phyloP scores from a whole-genome alignment of 2,113 vertebrate genomes.

The Rhombomys opimus region DNA sequence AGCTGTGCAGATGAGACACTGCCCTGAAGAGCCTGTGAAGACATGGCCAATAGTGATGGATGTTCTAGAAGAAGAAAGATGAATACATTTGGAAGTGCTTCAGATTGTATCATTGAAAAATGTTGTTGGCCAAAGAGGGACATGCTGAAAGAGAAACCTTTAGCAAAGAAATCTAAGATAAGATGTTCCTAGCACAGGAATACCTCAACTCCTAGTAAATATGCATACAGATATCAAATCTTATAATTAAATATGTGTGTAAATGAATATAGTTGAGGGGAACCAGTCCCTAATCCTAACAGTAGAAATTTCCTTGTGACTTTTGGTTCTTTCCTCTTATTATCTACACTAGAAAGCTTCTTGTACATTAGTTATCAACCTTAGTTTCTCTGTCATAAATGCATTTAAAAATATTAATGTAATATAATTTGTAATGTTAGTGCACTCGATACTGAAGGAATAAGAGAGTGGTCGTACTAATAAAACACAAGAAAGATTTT shows the following conservation, averaged over 20 bases:
- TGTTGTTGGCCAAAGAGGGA: neutral
- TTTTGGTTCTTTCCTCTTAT: neutral
- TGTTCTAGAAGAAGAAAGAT: slow-evolving; percentile 29
- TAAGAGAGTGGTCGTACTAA: neutral
- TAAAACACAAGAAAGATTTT: slow-evolving; percentile 32
- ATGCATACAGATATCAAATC: neutral
- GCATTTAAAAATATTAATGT: slow-evolving; percentile 23
- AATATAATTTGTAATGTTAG: neutral
- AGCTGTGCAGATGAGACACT: neutral
- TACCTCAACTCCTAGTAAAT: neutral
- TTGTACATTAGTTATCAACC: neutral
- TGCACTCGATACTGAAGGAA: neutral
- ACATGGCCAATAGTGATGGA: neutral
- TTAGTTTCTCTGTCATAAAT: slow-evolving; percentile 48
- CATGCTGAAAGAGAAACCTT: neutral
- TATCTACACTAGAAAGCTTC: slow-evolving; percentile 3
- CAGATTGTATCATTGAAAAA: slow-evolving; percentile 7
- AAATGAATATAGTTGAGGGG: neutral
- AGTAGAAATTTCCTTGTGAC: neutral
- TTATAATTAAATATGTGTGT: neutral
- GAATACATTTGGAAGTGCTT: neutral
- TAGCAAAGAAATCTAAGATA: neutral
- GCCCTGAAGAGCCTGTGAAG: neutral
- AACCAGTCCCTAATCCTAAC: neutral
- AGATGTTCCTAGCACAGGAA: neutral